A percentile compares a stretch with the other conserved stretches of the same genome.
These are phyloP conservation scores for Nematolebias whitei DNA, from an alignment of 2,113 vertebrate genomes.

Conservation along the genomic window DNA sequence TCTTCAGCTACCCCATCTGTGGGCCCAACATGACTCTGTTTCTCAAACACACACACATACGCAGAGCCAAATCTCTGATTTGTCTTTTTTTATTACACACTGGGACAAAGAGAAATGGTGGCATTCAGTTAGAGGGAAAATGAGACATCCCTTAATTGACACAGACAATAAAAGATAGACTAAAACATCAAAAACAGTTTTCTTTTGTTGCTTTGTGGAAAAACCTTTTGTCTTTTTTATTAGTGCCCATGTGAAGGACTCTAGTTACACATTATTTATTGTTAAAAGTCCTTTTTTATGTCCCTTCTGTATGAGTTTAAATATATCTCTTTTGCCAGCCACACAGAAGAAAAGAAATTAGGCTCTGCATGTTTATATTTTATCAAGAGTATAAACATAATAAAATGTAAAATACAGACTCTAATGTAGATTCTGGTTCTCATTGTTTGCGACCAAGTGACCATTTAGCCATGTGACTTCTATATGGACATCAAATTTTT, in stretches of 20 bases:
- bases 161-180: conserved; percentile 14
- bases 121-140: conserved; percentile 9
- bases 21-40: conserved; percentile 43
- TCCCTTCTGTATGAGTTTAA: background rate
- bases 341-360: too few relatives aligned
- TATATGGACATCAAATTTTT: too few relatives aligned
- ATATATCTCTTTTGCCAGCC: too few relatives aligned
- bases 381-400: too few relatives aligned
- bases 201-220: background rate
- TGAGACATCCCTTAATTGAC: background rate
- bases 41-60: conserved; percentile 9
- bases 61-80: conserved; percentile 14
- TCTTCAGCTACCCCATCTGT: conserved; percentile 71
- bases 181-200: background rate
- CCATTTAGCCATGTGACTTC: too few relatives aligned
- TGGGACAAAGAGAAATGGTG: background rate
- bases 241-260: background rate
- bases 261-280: background rate
- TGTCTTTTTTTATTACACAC: conserved; percentile 12
- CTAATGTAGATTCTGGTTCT: too few relatives aligned
- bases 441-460: too few relatives aligned
- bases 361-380: background rate
- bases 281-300: too few relatives aligned
- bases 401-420: too few relatives aligned
- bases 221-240: background rate